Evolutionary conservation across 2,113 vertebrate genomes (phyloP).

Genomic region (Corythaeola cristata): DNA sequence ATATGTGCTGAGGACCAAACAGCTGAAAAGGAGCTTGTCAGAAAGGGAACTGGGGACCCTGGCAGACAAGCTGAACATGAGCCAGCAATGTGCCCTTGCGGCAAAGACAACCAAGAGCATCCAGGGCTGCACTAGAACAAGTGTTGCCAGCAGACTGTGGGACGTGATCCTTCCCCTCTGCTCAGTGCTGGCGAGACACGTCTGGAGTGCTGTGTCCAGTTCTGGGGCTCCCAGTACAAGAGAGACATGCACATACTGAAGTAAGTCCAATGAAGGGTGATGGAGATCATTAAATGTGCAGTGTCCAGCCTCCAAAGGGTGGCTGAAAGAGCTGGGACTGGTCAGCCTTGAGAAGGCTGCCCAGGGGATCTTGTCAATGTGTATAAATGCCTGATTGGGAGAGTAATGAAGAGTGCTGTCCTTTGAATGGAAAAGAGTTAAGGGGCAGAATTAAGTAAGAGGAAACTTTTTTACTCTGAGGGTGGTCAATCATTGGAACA

Average conservation of each 20-base stretch:
- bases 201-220: background rate
- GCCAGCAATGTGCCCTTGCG: background rate
- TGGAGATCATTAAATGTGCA: background rate
- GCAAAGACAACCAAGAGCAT: background rate
- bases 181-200: background rate
- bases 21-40: background rate
- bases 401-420: background rate
- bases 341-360: background rate
- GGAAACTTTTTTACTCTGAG: background rate
- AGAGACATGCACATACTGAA: background rate
- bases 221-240: background rate
- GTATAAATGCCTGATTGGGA: background rate
- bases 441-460: background rate
- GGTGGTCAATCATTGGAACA: background rate
- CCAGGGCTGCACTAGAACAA: background rate
- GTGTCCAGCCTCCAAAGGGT: background rate
- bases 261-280: fast-evolving
- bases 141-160: background rate
- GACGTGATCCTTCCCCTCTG: background rate
- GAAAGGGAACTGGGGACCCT: background rate
- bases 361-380: background rate
- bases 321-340: background rate
- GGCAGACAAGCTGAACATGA: background rate
- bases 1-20: background rate
- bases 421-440: background rate